Evolutionary conservation across 2,113 vertebrate genomes (phyloP).

Genomic region (Zootoca vivipara): DNA sequence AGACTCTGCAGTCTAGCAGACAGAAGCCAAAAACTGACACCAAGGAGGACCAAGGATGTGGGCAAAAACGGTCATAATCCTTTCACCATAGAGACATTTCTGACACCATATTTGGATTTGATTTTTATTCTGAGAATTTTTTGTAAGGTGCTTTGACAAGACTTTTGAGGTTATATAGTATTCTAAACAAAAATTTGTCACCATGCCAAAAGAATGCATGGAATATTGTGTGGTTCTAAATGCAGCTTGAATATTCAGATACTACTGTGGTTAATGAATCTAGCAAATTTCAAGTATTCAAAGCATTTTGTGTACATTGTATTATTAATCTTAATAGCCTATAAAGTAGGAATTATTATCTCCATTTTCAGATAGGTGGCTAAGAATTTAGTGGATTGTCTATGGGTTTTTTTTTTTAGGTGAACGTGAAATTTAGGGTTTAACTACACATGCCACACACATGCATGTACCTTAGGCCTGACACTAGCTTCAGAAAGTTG

Average conservation of each 20-base stretch:
- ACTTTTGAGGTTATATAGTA: too few species aligned
- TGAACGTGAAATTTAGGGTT: neutral
- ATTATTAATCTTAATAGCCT: neutral
- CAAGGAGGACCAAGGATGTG: too few species aligned
- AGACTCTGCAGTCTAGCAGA: too few species aligned
- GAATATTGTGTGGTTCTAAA: neutral
- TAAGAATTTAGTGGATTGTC: neutral
- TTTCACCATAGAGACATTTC: too few species aligned
- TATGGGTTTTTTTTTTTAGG: neutral
- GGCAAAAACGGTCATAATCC: too few species aligned
- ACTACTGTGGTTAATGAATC: too few species aligned
- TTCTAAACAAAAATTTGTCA: too few species aligned
- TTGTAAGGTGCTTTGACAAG: too few species aligned
- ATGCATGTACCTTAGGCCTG: neutral
- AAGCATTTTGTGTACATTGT: neutral
- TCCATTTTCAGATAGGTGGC: neutral
- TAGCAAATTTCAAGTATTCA: neutral
- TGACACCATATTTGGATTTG: too few species aligned
- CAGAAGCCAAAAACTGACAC: too few species aligned
- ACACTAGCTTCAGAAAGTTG: neutral
- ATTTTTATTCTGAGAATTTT: too few species aligned
- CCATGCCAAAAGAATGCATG: neutral
- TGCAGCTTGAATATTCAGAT: neutral
- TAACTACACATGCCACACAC: neutral
- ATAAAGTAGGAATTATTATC: neutral